These are phyloP conservation scores for Ectemnius continuus DNA, from an alignment of 2,888 invertebrate species.

Conservation along the genomic window DNA sequence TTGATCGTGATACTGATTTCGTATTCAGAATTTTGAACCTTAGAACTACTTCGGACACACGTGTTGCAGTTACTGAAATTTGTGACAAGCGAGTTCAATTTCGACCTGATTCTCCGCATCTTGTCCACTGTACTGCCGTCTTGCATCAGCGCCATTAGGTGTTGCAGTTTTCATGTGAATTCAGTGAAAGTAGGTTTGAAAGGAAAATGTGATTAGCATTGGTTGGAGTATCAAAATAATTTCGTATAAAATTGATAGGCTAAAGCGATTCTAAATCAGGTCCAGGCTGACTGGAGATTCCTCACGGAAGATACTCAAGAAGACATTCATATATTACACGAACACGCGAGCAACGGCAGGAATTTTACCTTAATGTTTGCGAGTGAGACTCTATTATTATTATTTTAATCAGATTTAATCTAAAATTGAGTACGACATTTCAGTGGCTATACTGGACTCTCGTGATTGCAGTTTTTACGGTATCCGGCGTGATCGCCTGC, in stretches of 20 bases:
- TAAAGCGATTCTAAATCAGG: too few species aligned
- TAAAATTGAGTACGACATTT: too few species aligned
- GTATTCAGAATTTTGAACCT: too few species aligned
- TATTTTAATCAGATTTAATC: too few species aligned
- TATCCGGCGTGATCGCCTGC: not conserved
- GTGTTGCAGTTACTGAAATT: slow-evolving; percentile 5
- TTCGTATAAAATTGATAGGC: not conserved
- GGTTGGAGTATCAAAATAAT: too few species aligned
- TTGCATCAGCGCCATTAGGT: not conserved
- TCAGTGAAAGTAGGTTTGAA: not conserved
- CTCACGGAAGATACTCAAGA: not conserved
- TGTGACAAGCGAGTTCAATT: not conserved
- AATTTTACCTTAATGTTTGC: not conserved
- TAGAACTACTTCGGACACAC: not conserved
- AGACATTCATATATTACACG: slow-evolving; percentile 2
- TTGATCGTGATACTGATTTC: too few species aligned
- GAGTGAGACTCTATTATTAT: not conserved
- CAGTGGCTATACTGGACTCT: too few species aligned
- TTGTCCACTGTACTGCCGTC: slow-evolving; percentile 1
- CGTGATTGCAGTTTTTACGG: not conserved
- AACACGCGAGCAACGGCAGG: not conserved
- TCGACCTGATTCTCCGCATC: not conserved
- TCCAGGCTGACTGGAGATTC: not conserved
- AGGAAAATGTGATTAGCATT: too few species aligned
- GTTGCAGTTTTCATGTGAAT: not conserved